Conservation (phyloP, 2,888 invertebrate species). For the Troides oblongomaculatus region DNA sequence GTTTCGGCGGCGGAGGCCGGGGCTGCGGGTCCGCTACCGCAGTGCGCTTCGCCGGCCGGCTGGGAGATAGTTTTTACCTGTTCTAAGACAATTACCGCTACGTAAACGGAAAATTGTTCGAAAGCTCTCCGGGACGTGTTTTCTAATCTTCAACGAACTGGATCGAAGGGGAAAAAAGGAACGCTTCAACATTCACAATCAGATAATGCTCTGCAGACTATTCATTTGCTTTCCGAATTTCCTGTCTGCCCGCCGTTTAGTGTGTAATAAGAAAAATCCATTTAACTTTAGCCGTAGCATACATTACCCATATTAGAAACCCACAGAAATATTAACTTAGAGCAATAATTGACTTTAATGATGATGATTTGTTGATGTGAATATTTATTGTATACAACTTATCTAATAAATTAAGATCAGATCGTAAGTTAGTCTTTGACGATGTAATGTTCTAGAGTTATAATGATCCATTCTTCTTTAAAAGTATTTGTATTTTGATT, state of each 20-base stretch:
- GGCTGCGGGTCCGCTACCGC: constrained; percentile 60
- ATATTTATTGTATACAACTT: no score
- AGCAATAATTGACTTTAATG: no score
- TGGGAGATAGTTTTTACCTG: constrained; percentile 61
- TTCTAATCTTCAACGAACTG: constrained; percentile 66
- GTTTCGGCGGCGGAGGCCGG: constrained; percentile 57
- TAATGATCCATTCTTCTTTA: not conserved
- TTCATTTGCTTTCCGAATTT: constrained; percentile 18
- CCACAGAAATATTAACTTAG: no score
- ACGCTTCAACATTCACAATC: constrained; percentile 28
- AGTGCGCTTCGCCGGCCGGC: constrained; percentile 35
- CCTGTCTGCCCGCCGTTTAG: not conserved
- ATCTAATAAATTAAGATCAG: no score
- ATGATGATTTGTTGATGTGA: no score
- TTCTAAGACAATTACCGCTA: constrained; percentile 75
- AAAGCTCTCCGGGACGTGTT: constrained; percentile 70
- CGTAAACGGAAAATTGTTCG: constrained; percentile 75
- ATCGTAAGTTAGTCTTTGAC: no score
- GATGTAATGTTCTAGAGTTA: no score
- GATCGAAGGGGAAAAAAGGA: constrained; percentile 47
- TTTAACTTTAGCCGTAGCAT: not conserved
- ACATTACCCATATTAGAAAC: no score
- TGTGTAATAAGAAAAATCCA: not conserved
- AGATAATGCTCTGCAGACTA: constrained; percentile 24
- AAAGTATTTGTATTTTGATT: not conserved